phyloP scores from a whole-genome alignment of 2,113 vertebrate genomes.

The Porphyrio hochstetteri region DNA sequence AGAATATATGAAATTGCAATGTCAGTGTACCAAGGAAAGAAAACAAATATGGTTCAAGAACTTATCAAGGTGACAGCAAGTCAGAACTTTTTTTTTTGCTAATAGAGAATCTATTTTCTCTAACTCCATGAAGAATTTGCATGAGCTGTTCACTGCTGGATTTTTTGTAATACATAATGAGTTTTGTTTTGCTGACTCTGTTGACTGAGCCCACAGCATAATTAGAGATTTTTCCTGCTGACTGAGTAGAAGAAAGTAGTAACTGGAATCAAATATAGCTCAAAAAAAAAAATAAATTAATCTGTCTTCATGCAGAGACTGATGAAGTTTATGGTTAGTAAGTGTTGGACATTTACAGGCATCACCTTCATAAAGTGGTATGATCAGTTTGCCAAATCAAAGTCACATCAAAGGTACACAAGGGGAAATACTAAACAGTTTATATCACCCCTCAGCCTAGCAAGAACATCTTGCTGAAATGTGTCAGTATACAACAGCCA shows the following conservation, averaged over 20 bases:
- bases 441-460: neutral
- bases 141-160: neutral
- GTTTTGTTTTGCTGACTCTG: slow-evolving; percentile 50
- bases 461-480: neutral
- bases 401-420: neutral
- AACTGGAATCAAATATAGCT: neutral
- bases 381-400: neutral
- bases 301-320: neutral
- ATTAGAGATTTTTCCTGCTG: slow-evolving; percentile 43
- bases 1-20: neutral
- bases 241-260: slow-evolving; percentile 4
- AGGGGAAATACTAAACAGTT: neutral
- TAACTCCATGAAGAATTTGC: neutral
- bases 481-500: neutral
- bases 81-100: neutral
- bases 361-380: neutral
- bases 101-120: neutral
- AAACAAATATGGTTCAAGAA: neutral
- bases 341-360: neutral
- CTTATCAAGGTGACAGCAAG: neutral
- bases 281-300: neutral
- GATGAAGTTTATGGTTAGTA: neutral
- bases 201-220: slow-evolving; percentile 16
- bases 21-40: neutral
- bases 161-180: slow-evolving; percentile 4